Conservation (phyloP, 1,140 invertebrate species). For the Hylyphantes graminicola region DNA sequence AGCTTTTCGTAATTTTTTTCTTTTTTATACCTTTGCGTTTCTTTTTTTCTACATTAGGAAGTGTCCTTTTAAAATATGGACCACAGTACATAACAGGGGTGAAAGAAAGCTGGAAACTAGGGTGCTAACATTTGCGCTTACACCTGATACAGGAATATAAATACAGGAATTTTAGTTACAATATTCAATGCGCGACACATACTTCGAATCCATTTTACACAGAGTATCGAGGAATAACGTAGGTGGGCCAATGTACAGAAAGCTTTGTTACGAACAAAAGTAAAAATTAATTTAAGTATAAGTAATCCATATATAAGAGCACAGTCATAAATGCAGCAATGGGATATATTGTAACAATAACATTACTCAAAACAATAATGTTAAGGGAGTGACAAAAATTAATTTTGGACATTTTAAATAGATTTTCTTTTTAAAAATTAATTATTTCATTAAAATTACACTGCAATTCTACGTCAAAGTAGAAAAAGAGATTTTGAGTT, state of each 20-base stretch:
- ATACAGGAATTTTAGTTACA: constrained; percentile 48
- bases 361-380: background rate
- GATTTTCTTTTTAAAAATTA: too few relatives aligned
- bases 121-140: constrained; percentile 26
- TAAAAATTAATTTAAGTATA: background rate
- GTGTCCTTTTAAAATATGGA: constrained; percentile 58
- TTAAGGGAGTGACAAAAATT: too few relatives aligned
- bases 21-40: constrained; percentile 23
- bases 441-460: too few relatives aligned
- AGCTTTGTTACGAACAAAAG: background rate
- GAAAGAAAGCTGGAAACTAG: constrained; percentile 33
- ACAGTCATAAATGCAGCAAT: background rate
- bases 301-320: background rate
- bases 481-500: too few relatives aligned
- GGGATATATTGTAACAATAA: background rate
- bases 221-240: constrained; percentile 30
- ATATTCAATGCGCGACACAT: background rate
- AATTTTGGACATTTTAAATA: too few relatives aligned
- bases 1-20: constrained; percentile 36
- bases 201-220: background rate
- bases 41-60: constrained; percentile 36
- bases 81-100: constrained; percentile 13
- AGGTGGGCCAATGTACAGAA: constrained; percentile 9
- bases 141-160: constrained; percentile 46
- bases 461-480: too few relatives aligned